Evolutionary conservation across 2,888 invertebrate species (phyloP).

Genomic region (Pilophorus perplexus): DNA sequence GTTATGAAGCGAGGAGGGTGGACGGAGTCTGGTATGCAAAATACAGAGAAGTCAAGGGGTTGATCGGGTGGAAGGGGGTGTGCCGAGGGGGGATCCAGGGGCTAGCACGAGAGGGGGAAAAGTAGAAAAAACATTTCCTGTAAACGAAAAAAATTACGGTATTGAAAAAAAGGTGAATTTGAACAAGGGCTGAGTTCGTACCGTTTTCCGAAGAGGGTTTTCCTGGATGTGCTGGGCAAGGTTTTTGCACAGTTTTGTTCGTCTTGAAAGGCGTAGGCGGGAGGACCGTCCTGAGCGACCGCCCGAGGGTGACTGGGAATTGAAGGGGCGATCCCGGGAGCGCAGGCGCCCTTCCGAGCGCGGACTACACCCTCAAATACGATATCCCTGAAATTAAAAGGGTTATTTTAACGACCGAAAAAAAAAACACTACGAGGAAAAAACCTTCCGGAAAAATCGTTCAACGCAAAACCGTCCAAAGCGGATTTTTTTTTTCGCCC

Average conservation of each 20-base stretch:
- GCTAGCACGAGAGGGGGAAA: background rate
- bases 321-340: slow-evolving; percentile 2
- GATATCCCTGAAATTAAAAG: background rate
- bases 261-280: background rate
- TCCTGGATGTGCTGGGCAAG: too few species aligned
- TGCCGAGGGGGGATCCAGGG: background rate
- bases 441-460: background rate
- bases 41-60: background rate
- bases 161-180: too few species aligned
- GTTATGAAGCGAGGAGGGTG: slow-evolving; percentile 9
- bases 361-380: slow-evolving; percentile 16
- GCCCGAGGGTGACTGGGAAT: slow-evolving; percentile 34
- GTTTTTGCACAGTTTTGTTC: background rate
- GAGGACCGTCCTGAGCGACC: slow-evolving; percentile 9
- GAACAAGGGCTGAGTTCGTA: too few species aligned
- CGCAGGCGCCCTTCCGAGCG: slow-evolving; percentile 5
- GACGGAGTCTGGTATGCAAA: slow-evolving; percentile 22
- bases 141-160: too few species aligned
- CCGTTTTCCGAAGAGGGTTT: too few species aligned
- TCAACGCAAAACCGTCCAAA: background rate
- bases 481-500: background rate
- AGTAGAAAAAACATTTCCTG: too few species aligned
- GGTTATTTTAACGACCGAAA: background rate
- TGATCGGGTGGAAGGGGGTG: slow-evolving; percentile 1
- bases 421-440: background rate